Evolutionary conservation across 2,113 vertebrate genomes (phyloP).

Genomic region (Mirounga angustirostris): DNA sequence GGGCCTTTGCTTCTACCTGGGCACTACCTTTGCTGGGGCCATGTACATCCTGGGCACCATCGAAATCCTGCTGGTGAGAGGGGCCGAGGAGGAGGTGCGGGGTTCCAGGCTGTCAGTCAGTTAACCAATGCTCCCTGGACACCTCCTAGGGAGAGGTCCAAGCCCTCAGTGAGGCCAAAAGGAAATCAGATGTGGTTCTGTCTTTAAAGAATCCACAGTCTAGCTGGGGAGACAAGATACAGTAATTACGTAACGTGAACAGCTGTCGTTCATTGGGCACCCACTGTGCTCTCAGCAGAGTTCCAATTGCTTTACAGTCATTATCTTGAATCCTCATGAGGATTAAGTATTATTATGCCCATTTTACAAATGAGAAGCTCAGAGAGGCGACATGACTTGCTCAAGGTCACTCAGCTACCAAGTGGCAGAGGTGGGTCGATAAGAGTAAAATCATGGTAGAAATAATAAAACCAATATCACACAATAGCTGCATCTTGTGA

Average conservation of each 20-base stretch:
- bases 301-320: slow-evolving; percentile 64
- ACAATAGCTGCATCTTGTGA: neutral
- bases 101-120: neutral
- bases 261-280: slow-evolving; percentile 69
- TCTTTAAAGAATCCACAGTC: slow-evolving; percentile 53
- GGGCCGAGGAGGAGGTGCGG: slow-evolving; percentile 73
- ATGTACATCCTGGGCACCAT: slow-evolving; percentile 99
- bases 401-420: slow-evolving; percentile 57
- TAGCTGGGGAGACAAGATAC: slow-evolving; percentile 68
- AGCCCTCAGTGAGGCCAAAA: slow-evolving; percentile 20
- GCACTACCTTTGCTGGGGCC: slow-evolving; percentile 97
- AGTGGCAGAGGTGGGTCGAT: neutral
- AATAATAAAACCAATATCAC: neutral
- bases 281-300: slow-evolving; percentile 66
- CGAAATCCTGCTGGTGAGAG: slow-evolving; percentile 96
- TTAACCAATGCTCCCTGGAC: neutral
- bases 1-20: slow-evolving; percentile 99
- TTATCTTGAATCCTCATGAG: slow-evolving; percentile 50
- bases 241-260: slow-evolving; percentile 70
- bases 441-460: neutral
- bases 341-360: slow-evolving; percentile 51
- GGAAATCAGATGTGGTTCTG: slow-evolving; percentile 28
- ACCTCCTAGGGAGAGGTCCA: neutral
- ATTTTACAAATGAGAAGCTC: slow-evolving; percentile 66
- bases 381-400: slow-evolving; percentile 26